Percentiles rank a stretch among this genome's conserved stretches.
Conservation (phyloP, 2,888 invertebrate species). For the Pristionchus japonicus region DNA sequence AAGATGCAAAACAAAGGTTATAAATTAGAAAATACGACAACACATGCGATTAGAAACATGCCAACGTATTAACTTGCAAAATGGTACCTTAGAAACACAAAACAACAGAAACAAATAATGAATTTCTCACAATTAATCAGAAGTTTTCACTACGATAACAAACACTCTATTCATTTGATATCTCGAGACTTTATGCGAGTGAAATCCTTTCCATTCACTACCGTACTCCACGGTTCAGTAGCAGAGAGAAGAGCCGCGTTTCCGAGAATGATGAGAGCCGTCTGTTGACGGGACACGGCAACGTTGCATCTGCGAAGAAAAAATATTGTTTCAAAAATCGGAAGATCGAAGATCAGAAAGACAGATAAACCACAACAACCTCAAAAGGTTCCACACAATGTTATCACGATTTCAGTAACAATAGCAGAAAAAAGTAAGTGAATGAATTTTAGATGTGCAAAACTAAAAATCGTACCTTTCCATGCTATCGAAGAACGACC, state of each 20-base stretch:
- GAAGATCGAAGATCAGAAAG: too few relatives aligned
- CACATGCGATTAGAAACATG: too few relatives aligned
- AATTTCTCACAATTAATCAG: not conserved
- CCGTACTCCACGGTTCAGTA: not conserved
- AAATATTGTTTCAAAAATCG: too few relatives aligned
- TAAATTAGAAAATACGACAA: too few relatives aligned
- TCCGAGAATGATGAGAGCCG: not conserved
- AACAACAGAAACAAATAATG: not conserved
- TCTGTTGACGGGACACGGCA: not conserved
- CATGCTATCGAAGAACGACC: not conserved
- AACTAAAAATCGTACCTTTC: not conserved
- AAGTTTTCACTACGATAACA: too few relatives aligned
- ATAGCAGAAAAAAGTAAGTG: too few relatives aligned
- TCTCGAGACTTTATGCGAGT: not conserved
- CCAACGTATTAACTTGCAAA: too few relatives aligned
- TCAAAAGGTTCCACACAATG: too few relatives aligned
- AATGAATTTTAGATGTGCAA: not conserved
- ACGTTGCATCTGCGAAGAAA: not conserved
- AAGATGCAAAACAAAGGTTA: too few relatives aligned
- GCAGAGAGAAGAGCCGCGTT: not conserved
- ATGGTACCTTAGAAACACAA: not conserved
- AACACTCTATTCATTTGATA: not conserved
- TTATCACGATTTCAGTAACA: too few relatives aligned
- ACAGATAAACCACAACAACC: too few relatives aligned
- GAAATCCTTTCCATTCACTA: not conserved